Conservation (phyloP, 2,113 vertebrate genomes). For the Leucopternis melanops region DNA sequence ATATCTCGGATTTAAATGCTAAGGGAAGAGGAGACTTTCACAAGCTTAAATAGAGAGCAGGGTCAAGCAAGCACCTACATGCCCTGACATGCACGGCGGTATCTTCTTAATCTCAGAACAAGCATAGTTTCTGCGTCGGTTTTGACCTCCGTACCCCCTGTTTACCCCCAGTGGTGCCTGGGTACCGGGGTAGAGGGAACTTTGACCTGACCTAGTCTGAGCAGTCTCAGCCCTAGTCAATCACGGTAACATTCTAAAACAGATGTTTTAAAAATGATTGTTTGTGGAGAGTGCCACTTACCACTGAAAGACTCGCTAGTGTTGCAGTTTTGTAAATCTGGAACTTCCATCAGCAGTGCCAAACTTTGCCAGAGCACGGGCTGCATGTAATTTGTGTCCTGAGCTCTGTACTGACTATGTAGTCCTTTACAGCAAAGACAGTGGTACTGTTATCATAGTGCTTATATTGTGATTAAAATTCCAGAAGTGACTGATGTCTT, state of each 20-base stretch:
- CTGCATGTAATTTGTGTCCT: neutral
- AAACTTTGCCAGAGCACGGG: neutral
- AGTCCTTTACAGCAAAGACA: neutral
- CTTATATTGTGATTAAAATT: neutral
- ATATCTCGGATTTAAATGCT: neutral
- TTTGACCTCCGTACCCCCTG: neutral
- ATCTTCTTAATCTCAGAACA: neutral
- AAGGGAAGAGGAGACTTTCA: neutral
- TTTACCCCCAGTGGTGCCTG: neutral
- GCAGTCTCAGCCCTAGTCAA: neutral
- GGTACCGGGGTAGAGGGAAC: neutral
- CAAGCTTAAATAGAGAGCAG: neutral
- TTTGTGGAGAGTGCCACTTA: neutral
- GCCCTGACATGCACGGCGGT: neutral
- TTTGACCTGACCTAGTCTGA: neutral
- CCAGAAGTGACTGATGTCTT: neutral
- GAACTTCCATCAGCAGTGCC: neutral
- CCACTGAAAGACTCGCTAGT: neutral
- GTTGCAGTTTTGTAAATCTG: neutral
- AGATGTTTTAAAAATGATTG: neutral
- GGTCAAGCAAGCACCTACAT: neutral
- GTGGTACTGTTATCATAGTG: neutral
- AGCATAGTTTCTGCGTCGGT: neutral
- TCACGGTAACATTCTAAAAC: neutral
- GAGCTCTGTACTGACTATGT: neutral